Evolutionary conservation across 2,888 invertebrate genomes (phyloP).

Genomic region (Diplolepis rosae): DNA sequence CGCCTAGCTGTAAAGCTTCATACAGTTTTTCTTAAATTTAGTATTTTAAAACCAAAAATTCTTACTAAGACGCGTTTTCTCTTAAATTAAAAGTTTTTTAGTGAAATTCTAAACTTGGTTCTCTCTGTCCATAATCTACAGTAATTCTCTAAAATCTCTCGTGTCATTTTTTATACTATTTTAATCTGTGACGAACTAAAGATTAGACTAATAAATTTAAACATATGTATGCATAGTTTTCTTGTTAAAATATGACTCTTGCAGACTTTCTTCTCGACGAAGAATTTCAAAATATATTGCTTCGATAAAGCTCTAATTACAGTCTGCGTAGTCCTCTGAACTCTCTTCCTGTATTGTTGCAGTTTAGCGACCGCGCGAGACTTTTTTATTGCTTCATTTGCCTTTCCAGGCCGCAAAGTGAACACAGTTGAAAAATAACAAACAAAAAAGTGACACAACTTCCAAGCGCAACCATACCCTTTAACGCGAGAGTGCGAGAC

Average conservation of each 20-base stretch:
- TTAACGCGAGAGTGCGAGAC: conserved; percentile 51
- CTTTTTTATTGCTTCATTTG: conserved; percentile 33
- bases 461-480: too few species aligned
- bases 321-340: conserved; percentile 20
- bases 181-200: too few species aligned
- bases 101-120: too few species aligned
- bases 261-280: background rate
- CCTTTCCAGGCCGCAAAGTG: conserved; percentile 23
- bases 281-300: conserved; percentile 27
- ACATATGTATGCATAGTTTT: background rate
- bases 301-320: conserved; percentile 28
- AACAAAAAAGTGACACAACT: conserved; percentile 51
- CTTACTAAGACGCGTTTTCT: too few species aligned
- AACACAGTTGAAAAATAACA: conserved; percentile 43
- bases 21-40: too few species aligned
- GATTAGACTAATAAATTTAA: background rate
- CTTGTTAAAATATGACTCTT: background rate
- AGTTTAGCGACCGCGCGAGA: conserved; percentile 11
- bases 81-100: too few species aligned
- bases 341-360: conserved; percentile 23
- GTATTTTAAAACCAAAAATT: too few species aligned
- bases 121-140: too few species aligned
- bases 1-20: too few species aligned
- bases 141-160: too few species aligned
- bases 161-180: too few species aligned